Evolutionary conservation across 2,888 invertebrate genomes (phyloP), one percentile per base, ranked within the genome.

Genomic region (Polymixis lichenea): DNA sequence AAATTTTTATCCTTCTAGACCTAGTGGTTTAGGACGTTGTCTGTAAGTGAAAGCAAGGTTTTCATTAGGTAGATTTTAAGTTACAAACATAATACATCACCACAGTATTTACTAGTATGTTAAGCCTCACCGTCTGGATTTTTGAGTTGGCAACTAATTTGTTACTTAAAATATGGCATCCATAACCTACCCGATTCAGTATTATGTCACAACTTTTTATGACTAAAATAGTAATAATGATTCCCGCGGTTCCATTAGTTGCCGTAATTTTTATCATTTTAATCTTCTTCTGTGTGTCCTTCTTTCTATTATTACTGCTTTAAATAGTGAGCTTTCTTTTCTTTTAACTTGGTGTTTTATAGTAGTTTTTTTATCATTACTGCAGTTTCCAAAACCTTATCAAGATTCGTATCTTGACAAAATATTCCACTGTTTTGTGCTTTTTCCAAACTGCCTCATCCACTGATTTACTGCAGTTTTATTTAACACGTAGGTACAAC

Each of bases 371-470:
- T 80, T 72, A 76, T 53, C 58, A 46, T 60, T 32, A 28, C 15
- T 71, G 32, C 28, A n/a, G 4, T 67, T 25, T 32, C 8, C 4
- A 58, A 13, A 22, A 17, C 46, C 49, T 73, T 85, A 82, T 74
- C 82, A 66, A 72, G 62, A 72, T 77, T 65, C 15, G 13, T 71
- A 55, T 2, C 22, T 55, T 32, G 15, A 9, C 25, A 11, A 73
- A 72, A 75, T 58, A 65, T 73, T 68, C 22, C 13, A n/a, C 61
- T 25, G 4, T 38, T 61, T 62, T 70, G 38, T 46, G 25, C 58
- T 17, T 22, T 60, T 55, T 75, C 46, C 11, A 80, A 86, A 84
- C 46, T 87, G 67, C 90, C 90, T 82, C 69, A 83, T 91, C 89
- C 87, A 88, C 68, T 32, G 61, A 25, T 53, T 65, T 32, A 67